phyloP scores from a whole-genome alignment of 2,888 invertebrate species.

The Micropterix aruncella region DNA sequence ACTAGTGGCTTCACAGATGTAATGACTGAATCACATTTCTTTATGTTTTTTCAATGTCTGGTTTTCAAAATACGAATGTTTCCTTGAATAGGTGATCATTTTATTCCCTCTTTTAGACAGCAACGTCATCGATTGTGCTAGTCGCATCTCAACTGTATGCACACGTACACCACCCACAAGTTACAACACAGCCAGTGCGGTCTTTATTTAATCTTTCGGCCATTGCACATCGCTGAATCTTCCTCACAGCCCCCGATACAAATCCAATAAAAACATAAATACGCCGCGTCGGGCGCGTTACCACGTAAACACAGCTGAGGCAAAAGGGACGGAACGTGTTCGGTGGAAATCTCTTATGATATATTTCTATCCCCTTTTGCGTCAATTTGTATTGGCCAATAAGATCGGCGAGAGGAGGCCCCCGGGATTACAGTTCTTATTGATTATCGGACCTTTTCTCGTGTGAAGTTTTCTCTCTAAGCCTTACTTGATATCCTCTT shows the following conservation, averaged over 20 bases:
- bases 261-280: background rate
- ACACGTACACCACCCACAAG: too few species aligned
- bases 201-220: background rate
- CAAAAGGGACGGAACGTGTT: background rate
- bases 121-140: too few species aligned
- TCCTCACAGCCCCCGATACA: background rate
- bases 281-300: background rate
- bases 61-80: too few species aligned
- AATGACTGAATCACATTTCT: too few species aligned
- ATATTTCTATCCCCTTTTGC: constrained; percentile 13
- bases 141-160: too few species aligned
- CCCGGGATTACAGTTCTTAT: constrained; percentile 41
- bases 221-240: background rate
- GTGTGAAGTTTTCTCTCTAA: constrained; percentile 10
- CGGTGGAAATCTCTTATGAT: constrained; percentile 9
- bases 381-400: constrained; percentile 35
- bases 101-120: too few species aligned
- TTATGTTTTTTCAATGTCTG: too few species aligned
- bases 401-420: constrained; percentile 28
- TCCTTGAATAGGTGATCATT: too few species aligned
- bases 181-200: background rate
- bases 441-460: constrained; percentile 40
- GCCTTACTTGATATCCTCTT: background rate
- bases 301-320: background rate
- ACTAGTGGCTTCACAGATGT: too few species aligned